Evolutionary conservation across 2,113 vertebrate species (phyloP), one percentile per base, ranked within the genome.

Genomic region (Chinchilla lanigera): DNA sequence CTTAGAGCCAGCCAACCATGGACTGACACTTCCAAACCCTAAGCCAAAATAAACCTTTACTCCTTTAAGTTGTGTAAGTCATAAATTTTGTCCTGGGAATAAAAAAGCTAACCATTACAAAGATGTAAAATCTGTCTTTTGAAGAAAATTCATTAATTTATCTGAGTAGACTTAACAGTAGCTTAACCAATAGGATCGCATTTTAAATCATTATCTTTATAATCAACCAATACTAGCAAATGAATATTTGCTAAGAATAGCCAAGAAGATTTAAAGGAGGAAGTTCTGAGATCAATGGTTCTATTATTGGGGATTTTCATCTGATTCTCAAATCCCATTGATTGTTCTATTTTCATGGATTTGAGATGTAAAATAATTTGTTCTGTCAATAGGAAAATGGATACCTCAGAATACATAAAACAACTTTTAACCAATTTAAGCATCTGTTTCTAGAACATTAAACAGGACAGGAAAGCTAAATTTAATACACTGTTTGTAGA

Each of bases 381-480:
- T n/a, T 61, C 87, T 81, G 47, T 88, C 69, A 82, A 93, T 50
- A 95, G 47, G 60, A 93, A 97, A 95, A 86, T 63, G n/a, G 60
- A 50, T 33, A 73, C 47, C 75, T 86, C 56, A 61, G 33, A 71
- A 77, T 30, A 33, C 86, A 30, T 30, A 44, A 69, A 85, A 38
- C 9, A 8, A 61, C 60, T 75, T 35, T 90, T 84, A 89, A 87
- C 63, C 89, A 87, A 82, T 5, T 16, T 60, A 82, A 78, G 65
- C 47, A 60, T 86, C 81, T 96, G 52, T 52, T 86, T 91, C 84
- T n/a, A 87, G 54, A 65, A 50, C 3, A 24, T 41, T 61, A 38
- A 92, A 60, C 54, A 94, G 24, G 38, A 28, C 22, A 61, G 35
- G 28, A 96, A 88, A n/a, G 41, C 65, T 61, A 73, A 86, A 75